These are phyloP conservation scores for Epirrhoe alternata DNA, from an alignment of 2,888 invertebrate species.

Conservation along the genomic window DNA sequence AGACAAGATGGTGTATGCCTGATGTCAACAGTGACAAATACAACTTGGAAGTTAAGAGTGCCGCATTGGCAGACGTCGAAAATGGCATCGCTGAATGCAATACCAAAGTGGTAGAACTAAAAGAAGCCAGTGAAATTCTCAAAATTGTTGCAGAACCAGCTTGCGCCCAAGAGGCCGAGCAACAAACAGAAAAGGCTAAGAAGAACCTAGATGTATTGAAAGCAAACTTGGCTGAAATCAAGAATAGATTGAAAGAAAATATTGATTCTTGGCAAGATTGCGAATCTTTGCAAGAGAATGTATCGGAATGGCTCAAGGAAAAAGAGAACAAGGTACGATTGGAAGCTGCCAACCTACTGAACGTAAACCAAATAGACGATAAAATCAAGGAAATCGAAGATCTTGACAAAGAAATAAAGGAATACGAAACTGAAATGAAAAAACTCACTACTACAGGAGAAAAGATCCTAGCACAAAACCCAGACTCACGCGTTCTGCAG, in stretches of 20 bases:
- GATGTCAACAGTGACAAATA: slow-evolving; percentile 96
- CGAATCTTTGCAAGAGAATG: slow-evolving; percentile 90
- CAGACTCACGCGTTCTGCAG: slow-evolving; percentile 93
- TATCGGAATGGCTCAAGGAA: slow-evolving; percentile 91
- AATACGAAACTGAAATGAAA: slow-evolving; percentile 87
- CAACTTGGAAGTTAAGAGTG: slow-evolving; percentile 95
- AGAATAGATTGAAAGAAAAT: slow-evolving; percentile 88
- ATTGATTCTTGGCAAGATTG: slow-evolving; percentile 92
- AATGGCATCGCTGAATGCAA: slow-evolving; percentile 90
- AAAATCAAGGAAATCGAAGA: slow-evolving; percentile 88
- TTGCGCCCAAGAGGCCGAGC: slow-evolving; percentile 87
- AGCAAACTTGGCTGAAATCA: slow-evolving; percentile 88
- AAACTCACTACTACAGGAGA: slow-evolving; percentile 89
- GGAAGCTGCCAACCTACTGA: slow-evolving; percentile 90
- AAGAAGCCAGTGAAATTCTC: slow-evolving; percentile 89
- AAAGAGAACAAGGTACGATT: slow-evolving; percentile 90
- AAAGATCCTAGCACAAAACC: slow-evolving; percentile 89
- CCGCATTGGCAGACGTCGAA: slow-evolving; percentile 91
- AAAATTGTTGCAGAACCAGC: slow-evolving; percentile 90
- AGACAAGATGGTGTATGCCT: slow-evolving; percentile 95
- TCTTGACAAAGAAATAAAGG: slow-evolving; percentile 87
- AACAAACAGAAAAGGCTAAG: slow-evolving; percentile 88
- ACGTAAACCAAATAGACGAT: slow-evolving; percentile 87
- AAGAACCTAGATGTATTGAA: slow-evolving; percentile 90
- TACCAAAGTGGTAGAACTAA: slow-evolving; percentile 87